Evolutionary conservation across 2,888 invertebrate genomes (phyloP).

Genomic region (Muscina levida): DNA sequence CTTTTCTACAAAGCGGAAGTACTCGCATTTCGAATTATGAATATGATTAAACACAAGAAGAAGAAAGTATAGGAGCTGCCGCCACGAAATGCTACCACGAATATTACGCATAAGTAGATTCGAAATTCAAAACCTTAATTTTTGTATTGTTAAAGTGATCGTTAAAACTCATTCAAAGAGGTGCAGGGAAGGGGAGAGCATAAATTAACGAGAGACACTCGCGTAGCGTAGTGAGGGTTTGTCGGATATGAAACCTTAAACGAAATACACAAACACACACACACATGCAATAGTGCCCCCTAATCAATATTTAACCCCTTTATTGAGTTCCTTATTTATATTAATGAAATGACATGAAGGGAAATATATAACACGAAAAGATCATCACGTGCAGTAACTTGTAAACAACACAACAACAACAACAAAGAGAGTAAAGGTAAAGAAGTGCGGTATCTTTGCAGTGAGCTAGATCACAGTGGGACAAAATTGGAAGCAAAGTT

Average conservation of each 20-base stretch:
- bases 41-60: constrained; percentile 56
- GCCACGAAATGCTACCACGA: constrained; percentile 22
- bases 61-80: constrained; percentile 30
- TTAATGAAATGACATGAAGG: constrained; percentile 27
- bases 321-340: constrained; percentile 9
- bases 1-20: constrained; percentile 51
- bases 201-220: constrained; percentile 48
- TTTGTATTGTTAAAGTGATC: constrained; percentile 24
- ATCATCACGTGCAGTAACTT: constrained; percentile 63
- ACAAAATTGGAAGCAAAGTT: no score
- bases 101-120: constrained; percentile 18
- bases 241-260: constrained; percentile 14
- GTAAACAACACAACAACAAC: constrained; percentile 12
- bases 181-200: constrained; percentile 18
- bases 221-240: neutral
- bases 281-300: no score
- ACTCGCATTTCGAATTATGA: constrained; percentile 12
- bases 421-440: neutral
- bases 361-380: constrained; percentile 43
- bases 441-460: no score
- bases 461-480: no score
- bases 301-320: constrained; percentile 52
- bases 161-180: constrained; percentile 9
- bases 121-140: constrained; percentile 13
- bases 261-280: neutral